These are phyloP conservation scores for Haliaeetus leucogaster DNA, from an alignment of 2,113 vertebrate species.

Conservation along the genomic window DNA sequence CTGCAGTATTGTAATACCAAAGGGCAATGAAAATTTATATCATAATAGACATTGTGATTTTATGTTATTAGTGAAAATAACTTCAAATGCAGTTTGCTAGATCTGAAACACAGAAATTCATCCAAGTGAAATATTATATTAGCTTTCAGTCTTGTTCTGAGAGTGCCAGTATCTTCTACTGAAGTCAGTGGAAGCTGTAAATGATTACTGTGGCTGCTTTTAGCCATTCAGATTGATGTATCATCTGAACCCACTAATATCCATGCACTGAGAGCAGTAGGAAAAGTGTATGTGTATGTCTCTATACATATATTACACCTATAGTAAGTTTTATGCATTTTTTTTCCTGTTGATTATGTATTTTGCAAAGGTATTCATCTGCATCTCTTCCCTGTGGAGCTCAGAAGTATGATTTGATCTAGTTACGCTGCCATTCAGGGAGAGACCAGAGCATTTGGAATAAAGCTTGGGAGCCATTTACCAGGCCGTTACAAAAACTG, in stretches of 20 bases:
- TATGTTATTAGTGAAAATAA: conserved; percentile 10
- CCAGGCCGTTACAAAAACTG: background rate
- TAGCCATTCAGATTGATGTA: background rate
- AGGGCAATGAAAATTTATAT: conserved; percentile 11
- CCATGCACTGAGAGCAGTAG: background rate
- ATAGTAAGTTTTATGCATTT: background rate
- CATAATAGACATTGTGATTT: background rate
- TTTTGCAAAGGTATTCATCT: conserved; percentile 12
- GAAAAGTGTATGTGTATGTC: background rate
- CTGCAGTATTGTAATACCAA: background rate
- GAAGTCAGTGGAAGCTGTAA: background rate
- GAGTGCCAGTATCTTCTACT: background rate
- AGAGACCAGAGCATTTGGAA: background rate
- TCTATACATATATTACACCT: background rate
- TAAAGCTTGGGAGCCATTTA: conserved; percentile 6
- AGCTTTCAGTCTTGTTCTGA: background rate
- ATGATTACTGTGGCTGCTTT: background rate
- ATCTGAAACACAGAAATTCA: background rate
- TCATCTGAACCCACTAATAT: background rate
- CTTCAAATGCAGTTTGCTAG: background rate
- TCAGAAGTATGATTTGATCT: background rate
- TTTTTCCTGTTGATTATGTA: background rate
- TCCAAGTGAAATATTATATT: background rate
- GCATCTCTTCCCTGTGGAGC: background rate
- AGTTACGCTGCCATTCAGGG: background rate